phyloP scores from a whole-genome alignment of 2,113 vertebrate genomes.

The Centropus bengalensis region DNA sequence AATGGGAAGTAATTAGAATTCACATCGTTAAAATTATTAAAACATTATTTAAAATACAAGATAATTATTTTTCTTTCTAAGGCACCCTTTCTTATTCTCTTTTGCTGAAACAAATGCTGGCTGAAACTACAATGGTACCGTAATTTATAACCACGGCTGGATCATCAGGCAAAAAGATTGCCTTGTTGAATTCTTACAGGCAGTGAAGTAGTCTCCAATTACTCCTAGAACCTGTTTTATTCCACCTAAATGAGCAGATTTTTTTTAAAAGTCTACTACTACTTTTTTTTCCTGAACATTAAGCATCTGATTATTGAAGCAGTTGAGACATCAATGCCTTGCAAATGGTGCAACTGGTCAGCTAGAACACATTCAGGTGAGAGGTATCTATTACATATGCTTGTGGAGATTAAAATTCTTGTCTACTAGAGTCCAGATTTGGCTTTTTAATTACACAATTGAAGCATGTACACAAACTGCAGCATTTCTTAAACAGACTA shows the following conservation, averaged over 20 bases:
- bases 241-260: slow-evolving; percentile 35
- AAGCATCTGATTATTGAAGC: slow-evolving; percentile 49
- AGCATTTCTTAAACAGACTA: background rate
- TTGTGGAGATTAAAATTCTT: background rate
- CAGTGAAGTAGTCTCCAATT: slow-evolving; percentile 45
- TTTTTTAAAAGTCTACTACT: background rate
- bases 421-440: background rate
- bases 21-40: background rate
- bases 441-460: background rate
- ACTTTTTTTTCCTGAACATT: slow-evolving; percentile 45
- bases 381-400: background rate
- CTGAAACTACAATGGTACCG: background rate
- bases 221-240: slow-evolving; percentile 53
- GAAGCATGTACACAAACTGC: background rate
- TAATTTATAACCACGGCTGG: slow-evolving; percentile 22
- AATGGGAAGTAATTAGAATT: background rate
- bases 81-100: background rate
- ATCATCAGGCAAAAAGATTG: slow-evolving; percentile 62
- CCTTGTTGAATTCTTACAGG: slow-evolving; percentile 57
- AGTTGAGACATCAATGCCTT: slow-evolving; percentile 3
- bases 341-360: slow-evolving; percentile 27
- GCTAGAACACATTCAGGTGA: slow-evolving; percentile 7
- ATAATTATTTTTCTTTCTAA: background rate
- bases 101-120: slow-evolving; percentile 9
- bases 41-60: background rate